A percentile compares a stretch with the other conserved stretches of the same genome.
phyloP scores from a whole-genome alignment of 1,140 invertebrate species.

The Cherax destructor region DNA sequence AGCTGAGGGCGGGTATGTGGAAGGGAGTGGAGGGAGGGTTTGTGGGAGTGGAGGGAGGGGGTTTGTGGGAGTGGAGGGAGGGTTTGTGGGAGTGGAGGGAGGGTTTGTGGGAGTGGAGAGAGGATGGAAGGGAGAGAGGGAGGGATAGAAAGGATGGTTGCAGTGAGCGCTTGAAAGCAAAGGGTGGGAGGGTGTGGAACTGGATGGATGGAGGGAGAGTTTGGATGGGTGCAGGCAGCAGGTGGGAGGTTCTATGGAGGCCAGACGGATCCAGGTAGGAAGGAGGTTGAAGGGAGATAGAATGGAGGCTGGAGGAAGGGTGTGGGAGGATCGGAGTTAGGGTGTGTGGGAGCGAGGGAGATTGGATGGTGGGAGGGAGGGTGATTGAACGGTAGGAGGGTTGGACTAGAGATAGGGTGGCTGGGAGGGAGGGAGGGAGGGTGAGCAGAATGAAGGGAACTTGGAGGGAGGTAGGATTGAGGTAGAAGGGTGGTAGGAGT shows the following conservation, averaged over 20 bases:
- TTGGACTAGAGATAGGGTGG: neutral
- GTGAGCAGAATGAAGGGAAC: neutral
- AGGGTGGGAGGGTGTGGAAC: too few species aligned
- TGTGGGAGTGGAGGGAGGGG: too few species aligned
- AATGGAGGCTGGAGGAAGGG: neutral
- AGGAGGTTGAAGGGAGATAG: too few species aligned
- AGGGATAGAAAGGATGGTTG: too few species aligned
- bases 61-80: neutral
- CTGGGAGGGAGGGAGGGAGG: neutral
- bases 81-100: neutral
- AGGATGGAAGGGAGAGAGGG: too few species aligned
- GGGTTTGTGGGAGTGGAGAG: neutral
- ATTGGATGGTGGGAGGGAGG: neutral
- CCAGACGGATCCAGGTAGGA: too few species aligned
- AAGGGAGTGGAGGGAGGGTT: neutral
- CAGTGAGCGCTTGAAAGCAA: too few species aligned
- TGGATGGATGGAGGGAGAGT: too few species aligned
- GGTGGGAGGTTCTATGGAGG: too few species aligned
- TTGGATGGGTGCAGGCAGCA: too few species aligned
- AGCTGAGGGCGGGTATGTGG: neutral
- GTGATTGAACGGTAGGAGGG: neutral
- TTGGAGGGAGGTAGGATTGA: neutral
- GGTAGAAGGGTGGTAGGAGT: neutral
- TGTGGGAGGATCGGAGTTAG: neutral
- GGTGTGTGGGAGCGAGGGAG: neutral